Percentiles rank a stretch among this genome's conserved stretches.
Evolutionary conservation across 2,888 invertebrate genomes (phyloP).

Genomic region (Napeogenes sylphis): DNA sequence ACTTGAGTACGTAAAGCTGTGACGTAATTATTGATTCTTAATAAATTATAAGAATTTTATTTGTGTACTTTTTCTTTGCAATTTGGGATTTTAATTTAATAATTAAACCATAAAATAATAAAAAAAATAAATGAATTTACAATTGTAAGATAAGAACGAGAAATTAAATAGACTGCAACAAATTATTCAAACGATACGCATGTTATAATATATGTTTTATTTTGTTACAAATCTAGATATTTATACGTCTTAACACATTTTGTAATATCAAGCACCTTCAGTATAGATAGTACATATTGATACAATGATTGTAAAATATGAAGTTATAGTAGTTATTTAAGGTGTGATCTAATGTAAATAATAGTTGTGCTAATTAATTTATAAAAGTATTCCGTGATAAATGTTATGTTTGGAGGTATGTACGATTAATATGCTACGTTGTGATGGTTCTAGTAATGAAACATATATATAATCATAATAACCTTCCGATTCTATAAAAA

Average conservation of each 20-base stretch:
- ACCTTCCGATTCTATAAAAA: too few species aligned
- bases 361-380: conserved; percentile 23
- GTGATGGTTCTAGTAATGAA: neutral
- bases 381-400: neutral
- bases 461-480: neutral
- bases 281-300: too few species aligned
- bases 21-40: conserved; percentile 10
- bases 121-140: too few species aligned
- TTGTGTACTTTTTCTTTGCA: neutral
- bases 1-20: conserved; percentile 21
- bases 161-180: too few species aligned
- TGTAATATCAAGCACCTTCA: neutral
- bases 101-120: too few species aligned
- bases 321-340: neutral
- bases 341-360: conserved; percentile 11
- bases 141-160: too few species aligned
- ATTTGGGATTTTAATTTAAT: neutral
- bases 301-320: too few species aligned
- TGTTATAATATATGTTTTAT: neutral
- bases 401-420: conserved; percentile 8
- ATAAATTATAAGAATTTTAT: neutral
- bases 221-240: neutral
- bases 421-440: neutral
- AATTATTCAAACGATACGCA: too few species aligned
- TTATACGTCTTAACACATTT: neutral